These are phyloP conservation scores for Glaucomys volans DNA, from an alignment of 2,113 vertebrate species.

Conservation along the genomic window DNA sequence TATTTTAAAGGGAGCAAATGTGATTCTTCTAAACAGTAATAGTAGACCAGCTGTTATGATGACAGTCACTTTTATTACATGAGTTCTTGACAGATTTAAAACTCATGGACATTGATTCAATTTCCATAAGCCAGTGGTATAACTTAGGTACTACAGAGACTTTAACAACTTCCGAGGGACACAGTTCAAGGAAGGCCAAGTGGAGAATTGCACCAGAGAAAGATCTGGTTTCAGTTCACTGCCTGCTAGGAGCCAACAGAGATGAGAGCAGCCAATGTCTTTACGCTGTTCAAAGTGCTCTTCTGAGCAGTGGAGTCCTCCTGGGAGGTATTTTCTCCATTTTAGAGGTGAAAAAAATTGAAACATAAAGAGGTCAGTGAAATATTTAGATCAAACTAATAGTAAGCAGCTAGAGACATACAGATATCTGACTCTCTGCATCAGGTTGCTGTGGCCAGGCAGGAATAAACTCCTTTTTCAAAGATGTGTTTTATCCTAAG, in stretches of 20 bases:
- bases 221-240: not conserved
- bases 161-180: not conserved
- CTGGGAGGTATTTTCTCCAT: not conserved
- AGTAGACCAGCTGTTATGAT: not conserved
- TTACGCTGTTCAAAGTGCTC: not conserved
- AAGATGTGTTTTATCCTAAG: not conserved
- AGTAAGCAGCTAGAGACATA: not conserved
- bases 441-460: not conserved
- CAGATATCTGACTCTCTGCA: not conserved
- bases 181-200: not conserved
- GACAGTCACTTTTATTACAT: not conserved
- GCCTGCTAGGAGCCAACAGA: not conserved
- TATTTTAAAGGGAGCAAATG: constrained; percentile 49
- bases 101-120: not conserved
- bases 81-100: not conserved
- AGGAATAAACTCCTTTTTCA: not conserved
- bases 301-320: not conserved
- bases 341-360: constrained; percentile 1
- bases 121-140: not conserved
- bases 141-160: not conserved
- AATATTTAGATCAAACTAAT: constrained; percentile 19
- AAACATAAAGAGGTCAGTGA: not conserved
- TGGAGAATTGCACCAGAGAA: not conserved
- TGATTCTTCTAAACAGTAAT: not conserved
- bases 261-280: not conserved